Evolutionary conservation across 2,888 invertebrate genomes (phyloP), one percentile per base, ranked within the genome.

Genomic region (Gisinianus flammeolus): DNA sequence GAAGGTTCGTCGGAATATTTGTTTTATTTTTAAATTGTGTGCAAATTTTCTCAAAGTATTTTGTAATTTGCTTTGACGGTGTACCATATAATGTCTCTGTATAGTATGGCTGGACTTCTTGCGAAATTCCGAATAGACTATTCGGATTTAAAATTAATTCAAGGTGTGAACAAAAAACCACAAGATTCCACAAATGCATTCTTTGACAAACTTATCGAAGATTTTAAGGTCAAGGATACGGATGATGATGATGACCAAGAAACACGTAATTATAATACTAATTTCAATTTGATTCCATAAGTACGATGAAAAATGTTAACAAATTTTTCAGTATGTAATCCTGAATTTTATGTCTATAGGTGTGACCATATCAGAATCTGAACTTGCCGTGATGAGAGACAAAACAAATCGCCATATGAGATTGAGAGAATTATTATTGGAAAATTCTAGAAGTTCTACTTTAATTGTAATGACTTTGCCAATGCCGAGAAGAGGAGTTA

Each of bases 51-150:
- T n/a, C n/a, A n/a, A n/a, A n/a, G n/a, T n/a, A n/a, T n/a, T n/a
- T n/a, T n/a, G n/a, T n/a, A n/a, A n/a, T n/a, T n/a, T n/a, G n/a
- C n/a, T n/a, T n/a, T n/a, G n/a, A n/a, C n/a, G n/a, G n/a, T n/a
- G n/a, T n/a, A n/a, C n/a, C n/a, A n/a, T n/a, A n/a, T n/a, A n/a
- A n/a, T n/a, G n/a, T 82, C 81, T 85, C 83, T 82, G 86, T 88
- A 67, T 87, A 97, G 97, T 86, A 96, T 98, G 96, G 95, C 95
- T 2, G 93, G 94, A 85, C 89, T 98, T 75, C 89, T 98, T 84
- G 91, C 93, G 0, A 98, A 98, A 88, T 97, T 98, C 89, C 91
- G 98, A 16, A 95, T 98, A 85, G 94, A 96, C 87, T 98, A 94
- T 88, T 93, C 94, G 0, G 94, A 95, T 85, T 89, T 98, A 83